phyloP scores from a whole-genome alignment of 2,888 invertebrate genomes.

The Keiferia lycopersicella region DNA sequence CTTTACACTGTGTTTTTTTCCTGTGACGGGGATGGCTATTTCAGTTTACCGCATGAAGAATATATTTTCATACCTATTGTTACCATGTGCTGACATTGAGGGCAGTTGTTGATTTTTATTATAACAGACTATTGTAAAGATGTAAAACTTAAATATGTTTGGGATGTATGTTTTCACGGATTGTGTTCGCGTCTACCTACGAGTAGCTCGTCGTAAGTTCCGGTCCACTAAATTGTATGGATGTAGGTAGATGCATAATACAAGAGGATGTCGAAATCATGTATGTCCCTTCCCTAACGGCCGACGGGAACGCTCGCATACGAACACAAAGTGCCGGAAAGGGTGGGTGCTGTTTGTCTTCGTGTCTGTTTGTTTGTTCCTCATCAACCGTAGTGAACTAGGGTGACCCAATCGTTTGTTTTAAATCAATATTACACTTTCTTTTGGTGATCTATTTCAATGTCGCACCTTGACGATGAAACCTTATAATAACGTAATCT shows the following conservation, averaged over 20 bases:
- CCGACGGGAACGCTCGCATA: slow-evolving; percentile 1
- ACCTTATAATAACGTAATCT: not conserved
- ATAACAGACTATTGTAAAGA: not conserved
- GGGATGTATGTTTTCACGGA: not conserved
- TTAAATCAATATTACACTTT: slow-evolving; percentile 12
- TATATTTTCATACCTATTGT: not conserved
- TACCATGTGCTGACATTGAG: not conserved
- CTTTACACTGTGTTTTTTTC: not conserved
- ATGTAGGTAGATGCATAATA: not conserved
- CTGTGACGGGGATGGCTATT: not conserved
- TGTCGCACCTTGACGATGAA: not conserved
- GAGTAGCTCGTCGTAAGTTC: not conserved
- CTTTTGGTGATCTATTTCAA: slow-evolving; percentile 3
- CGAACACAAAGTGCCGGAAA: slow-evolving; percentile 35
- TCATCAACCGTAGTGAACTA: slow-evolving; percentile 33
- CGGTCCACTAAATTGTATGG: not conserved
- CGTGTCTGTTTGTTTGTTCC: slow-evolving; percentile 44
- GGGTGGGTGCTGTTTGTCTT: slow-evolving; percentile 32
- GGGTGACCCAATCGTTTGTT: slow-evolving; percentile 22
- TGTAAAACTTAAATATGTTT: not conserved
- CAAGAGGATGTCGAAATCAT: slow-evolving; percentile 10
- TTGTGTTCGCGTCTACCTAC: not conserved
- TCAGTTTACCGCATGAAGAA: not conserved
- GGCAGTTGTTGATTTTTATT: not conserved
- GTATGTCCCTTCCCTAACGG: slow-evolving; percentile 19